Percentiles rank a stretch among this genome's conserved stretches.
These are phyloP conservation scores for Idaea straminata DNA, from an alignment of 2,888 invertebrate species.

Conservation along the genomic window DNA sequence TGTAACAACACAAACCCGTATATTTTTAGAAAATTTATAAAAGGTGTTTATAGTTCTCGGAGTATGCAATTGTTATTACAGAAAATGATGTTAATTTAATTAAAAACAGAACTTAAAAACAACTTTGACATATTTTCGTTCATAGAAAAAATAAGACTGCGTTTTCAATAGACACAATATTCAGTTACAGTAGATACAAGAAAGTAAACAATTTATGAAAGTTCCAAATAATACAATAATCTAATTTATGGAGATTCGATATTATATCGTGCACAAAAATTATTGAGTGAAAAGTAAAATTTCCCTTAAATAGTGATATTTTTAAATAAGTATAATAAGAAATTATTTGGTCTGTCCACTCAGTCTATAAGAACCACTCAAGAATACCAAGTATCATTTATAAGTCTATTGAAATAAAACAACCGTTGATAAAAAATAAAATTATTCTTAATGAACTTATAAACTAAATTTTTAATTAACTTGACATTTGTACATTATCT, in stretches of 20 bases:
- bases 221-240: too few species aligned
- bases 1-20: slow-evolving; percentile 71
- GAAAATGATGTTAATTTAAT: slow-evolving; percentile 7
- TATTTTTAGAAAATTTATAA: slow-evolving; percentile 76
- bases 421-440: not conserved
- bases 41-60: slow-evolving; percentile 64
- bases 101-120: not conserved
- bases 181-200: not conserved
- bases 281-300: too few species aligned
- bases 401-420: not conserved
- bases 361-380: too few species aligned
- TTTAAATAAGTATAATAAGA: too few species aligned
- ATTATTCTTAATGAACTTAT: not conserved
- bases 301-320: too few species aligned
- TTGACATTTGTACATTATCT: not conserved
- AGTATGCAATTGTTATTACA: slow-evolving; percentile 53
- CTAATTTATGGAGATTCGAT: too few species aligned
- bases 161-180: not conserved
- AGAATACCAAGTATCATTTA: too few species aligned
- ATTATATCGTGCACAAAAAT: too few species aligned
- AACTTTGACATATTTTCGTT: not conserved
- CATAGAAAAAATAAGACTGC: not conserved
- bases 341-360: too few species aligned
- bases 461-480: not conserved
- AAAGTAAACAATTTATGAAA: not conserved